A percentile compares a stretch with the other conserved stretches of the same genome.
phyloP scores from a whole-genome alignment of 2,888 invertebrate genomes.

The Oxystoma pomonae region DNA sequence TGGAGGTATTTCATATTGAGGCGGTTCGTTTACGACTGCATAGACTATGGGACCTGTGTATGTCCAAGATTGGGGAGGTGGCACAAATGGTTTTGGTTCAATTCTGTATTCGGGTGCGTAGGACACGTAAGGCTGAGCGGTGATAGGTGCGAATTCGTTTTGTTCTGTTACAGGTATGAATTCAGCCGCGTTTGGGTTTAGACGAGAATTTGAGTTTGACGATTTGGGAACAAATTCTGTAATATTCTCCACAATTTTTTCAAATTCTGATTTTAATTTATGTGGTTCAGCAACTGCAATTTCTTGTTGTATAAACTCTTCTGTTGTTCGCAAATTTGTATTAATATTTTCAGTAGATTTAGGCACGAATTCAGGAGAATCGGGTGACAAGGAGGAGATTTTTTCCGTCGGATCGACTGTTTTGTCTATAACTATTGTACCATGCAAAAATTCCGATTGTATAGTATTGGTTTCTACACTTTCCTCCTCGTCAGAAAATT shows the following conservation, averaged over 20 bases:
- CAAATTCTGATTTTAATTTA: slow-evolving; percentile 33
- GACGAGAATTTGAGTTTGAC: slow-evolving; percentile 29
- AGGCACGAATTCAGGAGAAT: slow-evolving; percentile 25
- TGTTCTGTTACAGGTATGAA: slow-evolving; percentile 40
- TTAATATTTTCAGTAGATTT: slow-evolving; percentile 9
- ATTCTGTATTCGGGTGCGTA: slow-evolving; percentile 7
- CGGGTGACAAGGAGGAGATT: slow-evolving; percentile 22
- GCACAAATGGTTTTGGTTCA: slow-evolving; percentile 1
- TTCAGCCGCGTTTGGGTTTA: slow-evolving; percentile 46
- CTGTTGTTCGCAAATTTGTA: neutral
- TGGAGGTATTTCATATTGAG: slow-evolving; percentile 35
- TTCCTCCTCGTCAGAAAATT: slow-evolving; percentile 33
- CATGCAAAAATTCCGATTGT: no score
- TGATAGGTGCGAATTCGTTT: slow-evolving; percentile 22
- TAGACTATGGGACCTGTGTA: slow-evolving; percentile 32
- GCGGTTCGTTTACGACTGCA: slow-evolving; percentile 30
- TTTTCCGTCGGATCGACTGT: neutral
- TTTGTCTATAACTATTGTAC: no score
- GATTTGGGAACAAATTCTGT: slow-evolving; percentile 42
- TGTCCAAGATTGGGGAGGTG: slow-evolving; percentile 27
- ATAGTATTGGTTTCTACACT: no score
- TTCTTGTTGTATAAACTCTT: neutral
- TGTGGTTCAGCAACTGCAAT: neutral
- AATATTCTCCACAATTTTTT: slow-evolving; percentile 39
- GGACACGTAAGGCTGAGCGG: neutral